Evolutionary conservation across 2,797 vertebrate species (phyloP).

Genomic region (Ptychadena robeensis): DNA sequence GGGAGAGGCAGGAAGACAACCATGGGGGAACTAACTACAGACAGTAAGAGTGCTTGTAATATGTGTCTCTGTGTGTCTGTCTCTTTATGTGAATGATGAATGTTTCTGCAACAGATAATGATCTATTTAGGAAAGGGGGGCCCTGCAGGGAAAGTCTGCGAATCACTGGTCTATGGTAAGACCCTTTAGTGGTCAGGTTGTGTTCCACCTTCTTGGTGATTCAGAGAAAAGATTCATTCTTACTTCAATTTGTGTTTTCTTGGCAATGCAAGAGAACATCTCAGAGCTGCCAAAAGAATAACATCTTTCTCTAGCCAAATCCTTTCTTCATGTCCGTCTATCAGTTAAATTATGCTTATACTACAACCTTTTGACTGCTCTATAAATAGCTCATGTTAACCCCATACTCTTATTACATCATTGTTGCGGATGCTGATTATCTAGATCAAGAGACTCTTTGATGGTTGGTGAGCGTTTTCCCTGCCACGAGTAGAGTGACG

Average conservation of each 20-base stretch:
- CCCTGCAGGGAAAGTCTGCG: no score
- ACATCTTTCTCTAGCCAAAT: not conserved
- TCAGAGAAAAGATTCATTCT: not conserved
- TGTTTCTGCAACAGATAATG: no score
- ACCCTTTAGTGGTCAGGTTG: not conserved
- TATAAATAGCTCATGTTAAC: constrained; percentile 19
- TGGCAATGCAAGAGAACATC: not conserved
- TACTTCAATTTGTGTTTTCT: not conserved
- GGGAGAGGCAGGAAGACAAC: no score
- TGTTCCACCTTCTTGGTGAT: not conserved
- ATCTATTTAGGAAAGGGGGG: no score
- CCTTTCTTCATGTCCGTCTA: not conserved
- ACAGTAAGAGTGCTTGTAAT: no score
- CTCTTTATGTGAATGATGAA: no score
- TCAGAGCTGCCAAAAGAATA: not conserved
- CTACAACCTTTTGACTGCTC: not conserved
- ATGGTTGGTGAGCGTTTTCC: constrained; percentile 28
- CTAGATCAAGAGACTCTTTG: constrained; percentile 6
- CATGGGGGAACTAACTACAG: no score
- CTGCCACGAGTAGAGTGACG: constrained; percentile 30
- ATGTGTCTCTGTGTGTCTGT: no score
- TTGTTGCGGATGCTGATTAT: constrained; percentile 9
- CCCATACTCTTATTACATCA: not conserved
- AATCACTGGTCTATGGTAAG: no score
- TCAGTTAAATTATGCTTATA: constrained; percentile 11